Conservation (phyloP, 1,140 invertebrate species). For the Eufriesea mexicana region DNA sequence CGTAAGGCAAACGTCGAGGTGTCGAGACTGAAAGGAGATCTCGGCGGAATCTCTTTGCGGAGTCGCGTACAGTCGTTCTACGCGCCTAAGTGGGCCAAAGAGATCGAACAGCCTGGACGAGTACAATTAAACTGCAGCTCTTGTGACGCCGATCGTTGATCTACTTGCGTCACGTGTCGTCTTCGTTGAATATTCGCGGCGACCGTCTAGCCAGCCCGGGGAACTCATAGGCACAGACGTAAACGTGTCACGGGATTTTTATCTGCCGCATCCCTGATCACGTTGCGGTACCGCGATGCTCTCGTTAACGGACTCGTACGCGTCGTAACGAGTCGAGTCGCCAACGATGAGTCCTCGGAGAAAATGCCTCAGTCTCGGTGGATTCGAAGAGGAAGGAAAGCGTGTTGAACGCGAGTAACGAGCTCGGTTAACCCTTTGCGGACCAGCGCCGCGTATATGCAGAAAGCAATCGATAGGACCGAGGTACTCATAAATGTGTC, state of each 20-base stretch:
- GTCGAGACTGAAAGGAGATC: neutral
- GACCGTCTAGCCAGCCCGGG: constrained; percentile 52
- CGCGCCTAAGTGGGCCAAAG: neutral
- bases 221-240: constrained; percentile 53
- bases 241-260: constrained; percentile 61
- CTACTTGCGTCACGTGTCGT: constrained; percentile 56
- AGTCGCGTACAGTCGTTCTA: neutral
- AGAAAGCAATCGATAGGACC: too few species aligned
- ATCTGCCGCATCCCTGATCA: constrained; percentile 69
- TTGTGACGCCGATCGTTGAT: neutral
- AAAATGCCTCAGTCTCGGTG: constrained; percentile 10
- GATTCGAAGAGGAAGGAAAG: constrained; percentile 29
- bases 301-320: constrained; percentile 52
- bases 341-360: constrained; percentile 10
- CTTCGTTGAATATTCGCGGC: constrained; percentile 41
- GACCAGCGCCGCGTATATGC: too few species aligned
- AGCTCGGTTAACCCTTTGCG: too few species aligned
- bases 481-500: too few species aligned
- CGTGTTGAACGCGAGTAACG: too few species aligned
- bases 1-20: neutral
- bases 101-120: too few species aligned
- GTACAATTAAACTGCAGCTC: neutral
- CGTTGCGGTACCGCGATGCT: constrained; percentile 60
- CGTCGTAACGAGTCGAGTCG: constrained; percentile 43
- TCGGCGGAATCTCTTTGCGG: neutral